These are phyloP conservation scores for Xiphophorus hellerii DNA, from an alignment of 2,113 vertebrate species.

Conservation along the genomic window DNA sequence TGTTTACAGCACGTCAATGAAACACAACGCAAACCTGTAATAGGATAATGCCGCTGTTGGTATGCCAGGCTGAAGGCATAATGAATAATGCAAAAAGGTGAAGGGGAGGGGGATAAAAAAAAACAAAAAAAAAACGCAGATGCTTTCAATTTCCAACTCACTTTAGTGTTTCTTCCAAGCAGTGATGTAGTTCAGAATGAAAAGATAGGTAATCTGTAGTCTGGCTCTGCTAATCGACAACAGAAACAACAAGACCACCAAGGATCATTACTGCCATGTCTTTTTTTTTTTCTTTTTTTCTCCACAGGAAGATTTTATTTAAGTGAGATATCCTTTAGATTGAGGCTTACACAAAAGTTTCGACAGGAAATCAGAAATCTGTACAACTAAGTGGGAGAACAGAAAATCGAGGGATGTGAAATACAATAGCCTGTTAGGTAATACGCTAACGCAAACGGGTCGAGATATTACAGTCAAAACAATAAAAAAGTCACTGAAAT, in stretches of 20 bases:
- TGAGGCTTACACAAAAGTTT: not conserved
- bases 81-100: constrained; percentile 30
- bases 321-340: not conserved
- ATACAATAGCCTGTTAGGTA: not conserved
- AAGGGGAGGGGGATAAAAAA: too few species aligned
- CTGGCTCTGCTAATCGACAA: constrained; percentile 33
- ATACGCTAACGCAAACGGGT: not conserved
- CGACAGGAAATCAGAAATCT: not conserved
- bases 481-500: not conserved
- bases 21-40: constrained; percentile 48
- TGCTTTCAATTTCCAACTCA: constrained; percentile 66
- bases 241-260: constrained; percentile 3
- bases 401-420: not conserved
- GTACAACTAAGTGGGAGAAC: not conserved
- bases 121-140: constrained; percentile 27
- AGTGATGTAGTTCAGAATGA: constrained; percentile 45
- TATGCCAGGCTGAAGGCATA: constrained; percentile 50
- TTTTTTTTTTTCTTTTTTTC: not conserved
- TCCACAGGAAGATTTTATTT: not conserved
- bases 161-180: constrained; percentile 28
- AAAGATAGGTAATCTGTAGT: constrained; percentile 36
- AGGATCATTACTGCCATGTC: not conserved
- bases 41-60: constrained; percentile 41
- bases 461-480: not conserved
- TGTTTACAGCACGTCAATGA: constrained; percentile 57